These are phyloP conservation scores for Morphnarchus princeps DNA, from an alignment of 2,113 vertebrate genomes.

Conservation along the genomic window DNA sequence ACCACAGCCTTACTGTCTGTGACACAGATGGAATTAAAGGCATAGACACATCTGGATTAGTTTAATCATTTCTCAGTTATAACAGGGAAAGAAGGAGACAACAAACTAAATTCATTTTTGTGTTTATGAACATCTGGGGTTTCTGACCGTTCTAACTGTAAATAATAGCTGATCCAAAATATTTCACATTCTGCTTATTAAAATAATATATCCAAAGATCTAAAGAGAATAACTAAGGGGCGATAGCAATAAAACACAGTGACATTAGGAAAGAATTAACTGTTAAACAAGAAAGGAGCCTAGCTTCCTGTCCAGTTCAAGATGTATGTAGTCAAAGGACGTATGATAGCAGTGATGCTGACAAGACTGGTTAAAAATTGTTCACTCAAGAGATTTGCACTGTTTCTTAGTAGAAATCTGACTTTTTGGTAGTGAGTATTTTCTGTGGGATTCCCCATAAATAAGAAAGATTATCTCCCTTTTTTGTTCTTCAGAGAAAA, in stretches of 20 bases:
- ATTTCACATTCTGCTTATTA: slow-evolving; percentile 31
- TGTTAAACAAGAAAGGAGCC: neutral
- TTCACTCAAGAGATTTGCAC: neutral
- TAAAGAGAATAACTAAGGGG: neutral
- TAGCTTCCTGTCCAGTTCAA: neutral
- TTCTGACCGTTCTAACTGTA: slow-evolving; percentile 1
- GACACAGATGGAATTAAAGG: slow-evolving; percentile 15
- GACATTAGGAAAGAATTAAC: slow-evolving; percentile 20
- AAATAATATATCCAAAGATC: neutral
- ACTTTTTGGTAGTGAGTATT: neutral
- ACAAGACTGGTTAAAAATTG: neutral
- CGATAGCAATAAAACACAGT: neutral
- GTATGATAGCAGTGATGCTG: neutral
- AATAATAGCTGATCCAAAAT: slow-evolving; percentile 48
- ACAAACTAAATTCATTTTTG: neutral
- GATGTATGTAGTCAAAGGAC: neutral
- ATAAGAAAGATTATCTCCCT: neutral
- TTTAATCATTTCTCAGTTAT: slow-evolving; percentile 40
- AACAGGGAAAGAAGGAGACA: neutral
- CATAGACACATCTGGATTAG: slow-evolving; percentile 47
- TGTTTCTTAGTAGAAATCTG: neutral
- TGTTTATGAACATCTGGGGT: slow-evolving; percentile 38
- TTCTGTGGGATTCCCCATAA: neutral
- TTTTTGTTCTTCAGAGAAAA: neutral
- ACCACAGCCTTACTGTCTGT: slow-evolving; percentile 4